Base-by-base conservation (phyloP, 2,797 vertebrate genomes). In the Peromyscus eremicus region DNA sequence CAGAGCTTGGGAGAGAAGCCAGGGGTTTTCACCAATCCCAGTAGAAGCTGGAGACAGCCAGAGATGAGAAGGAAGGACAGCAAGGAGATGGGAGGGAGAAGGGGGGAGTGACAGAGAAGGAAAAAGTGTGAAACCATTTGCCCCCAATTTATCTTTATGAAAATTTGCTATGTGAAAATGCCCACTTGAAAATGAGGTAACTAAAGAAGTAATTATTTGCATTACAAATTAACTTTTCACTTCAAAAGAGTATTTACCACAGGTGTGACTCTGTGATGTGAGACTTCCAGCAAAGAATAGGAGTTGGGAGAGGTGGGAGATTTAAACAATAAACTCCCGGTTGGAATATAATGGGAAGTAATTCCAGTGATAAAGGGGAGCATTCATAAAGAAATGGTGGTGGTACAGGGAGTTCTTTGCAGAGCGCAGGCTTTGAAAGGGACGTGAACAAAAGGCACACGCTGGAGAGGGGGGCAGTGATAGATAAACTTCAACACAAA, bases 171-270 rank as follows among this genome's bases (percentile, higher is more conserved):
- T 96, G 91, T 96, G 95, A 97, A 96, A 98, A 97, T 92, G 87
- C 92, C 68, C 87, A 71, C 97, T 96, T 97, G 97, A 97, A 97
- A 95, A 97, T 79, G 96, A 97, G 97, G 96, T 96, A 97, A 97
- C 96, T 96, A 97, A 97, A 94, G 96, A 97, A 92, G 94, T 95
- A 95, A 97, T 97, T 97, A 97, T 98, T 97, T 97, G 97, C 97
- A 97, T 98, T 95, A 97, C 97, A 97, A 97, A 97, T 98, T 86
- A 96, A 97, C 92, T 96, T 91, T 97, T 86, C 96, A 94, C 94
- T 97, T 98, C 96, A 97, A 97, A 97, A 96, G 96, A 89, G 49
- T 96, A 81, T 95, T 97, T 97, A 95, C 97, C 94, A 88, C 97
- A 97, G 97, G 97, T 97, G 97, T 60, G 92, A 97, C 85, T 96